Evolutionary conservation across 2,888 invertebrate genomes (phyloP).

Genomic region (Acleris emargana): DNA sequence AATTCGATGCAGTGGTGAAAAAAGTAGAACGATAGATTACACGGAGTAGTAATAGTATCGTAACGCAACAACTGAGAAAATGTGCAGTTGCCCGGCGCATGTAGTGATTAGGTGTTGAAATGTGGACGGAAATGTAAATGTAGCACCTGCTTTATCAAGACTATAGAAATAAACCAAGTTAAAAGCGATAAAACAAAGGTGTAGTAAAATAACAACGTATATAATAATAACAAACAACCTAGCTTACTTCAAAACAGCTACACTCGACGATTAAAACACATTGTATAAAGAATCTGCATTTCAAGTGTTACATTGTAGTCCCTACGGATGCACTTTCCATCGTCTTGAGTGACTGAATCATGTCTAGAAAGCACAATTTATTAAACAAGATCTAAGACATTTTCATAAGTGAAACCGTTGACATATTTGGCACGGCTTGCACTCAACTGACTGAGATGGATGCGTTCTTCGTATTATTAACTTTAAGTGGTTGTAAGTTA

Average conservation of each 20-base stretch:
- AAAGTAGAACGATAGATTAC: constrained; percentile 41
- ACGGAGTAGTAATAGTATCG: constrained; percentile 43
- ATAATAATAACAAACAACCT: not conserved
- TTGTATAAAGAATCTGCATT: not conserved
- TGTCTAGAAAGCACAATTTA: constrained; percentile 32
- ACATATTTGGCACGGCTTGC: constrained; percentile 39
- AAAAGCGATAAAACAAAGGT: not conserved
- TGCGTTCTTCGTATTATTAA: constrained; percentile 38
- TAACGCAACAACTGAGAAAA: constrained; percentile 46
- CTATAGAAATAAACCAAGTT: constrained; percentile 17
- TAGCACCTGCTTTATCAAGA: constrained; percentile 25
- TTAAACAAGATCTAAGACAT: constrained; percentile 30
- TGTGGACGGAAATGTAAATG: constrained; percentile 37
- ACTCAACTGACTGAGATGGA: constrained; percentile 36
- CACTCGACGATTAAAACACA: not conserved
- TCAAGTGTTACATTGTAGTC: not conserved
- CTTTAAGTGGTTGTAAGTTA: constrained; percentile 40
- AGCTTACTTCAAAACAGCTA: not conserved
- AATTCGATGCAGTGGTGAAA: constrained; percentile 35
- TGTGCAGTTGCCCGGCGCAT: constrained; percentile 38
- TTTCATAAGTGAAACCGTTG: constrained; percentile 38
- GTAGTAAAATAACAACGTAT: constrained; percentile 1
- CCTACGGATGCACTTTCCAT: constrained; percentile 1
- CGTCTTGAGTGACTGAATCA: constrained; percentile 9
- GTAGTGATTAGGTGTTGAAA: constrained; percentile 45